phyloP scores from a whole-genome alignment of 2,797 vertebrate genomes.

The Micromesistius poutassou region DNA sequence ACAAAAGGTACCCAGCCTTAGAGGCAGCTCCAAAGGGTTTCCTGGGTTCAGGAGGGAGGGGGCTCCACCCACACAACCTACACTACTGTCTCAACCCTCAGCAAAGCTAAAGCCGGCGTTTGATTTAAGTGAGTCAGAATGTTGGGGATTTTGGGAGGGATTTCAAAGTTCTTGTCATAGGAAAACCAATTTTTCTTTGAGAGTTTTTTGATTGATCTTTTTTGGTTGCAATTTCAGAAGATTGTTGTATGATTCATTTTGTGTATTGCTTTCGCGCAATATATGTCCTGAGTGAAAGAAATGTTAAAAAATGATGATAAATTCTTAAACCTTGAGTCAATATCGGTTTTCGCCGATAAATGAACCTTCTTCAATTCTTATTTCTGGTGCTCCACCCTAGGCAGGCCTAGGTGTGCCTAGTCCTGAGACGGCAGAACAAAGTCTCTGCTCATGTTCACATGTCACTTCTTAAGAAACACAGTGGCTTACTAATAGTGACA shows the following conservation, averaged over 20 bases:
- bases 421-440: background rate
- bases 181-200: background rate
- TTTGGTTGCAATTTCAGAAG: background rate
- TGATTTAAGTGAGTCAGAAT: constrained; percentile 3
- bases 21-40: background rate
- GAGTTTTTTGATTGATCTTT: background rate
- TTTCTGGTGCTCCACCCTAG: no score
- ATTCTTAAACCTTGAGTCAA: background rate
- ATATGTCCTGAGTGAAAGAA: background rate
- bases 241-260: background rate
- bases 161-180: background rate
- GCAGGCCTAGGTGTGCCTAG: background rate
- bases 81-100: background rate
- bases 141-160: background rate
- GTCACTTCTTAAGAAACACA: background rate
- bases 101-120: background rate
- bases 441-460: background rate
- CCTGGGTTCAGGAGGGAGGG: background rate
- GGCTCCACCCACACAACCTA: constrained; percentile 1
- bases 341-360: background rate
- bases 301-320: background rate
- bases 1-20: background rate
- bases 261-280: background rate
- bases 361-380: no score
- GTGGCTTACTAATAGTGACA: background rate